Percentiles rank a stretch among this genome's conserved stretches.
Evolutionary conservation across 2,888 invertebrate genomes (phyloP).

Genomic region (Neoaliturus tenellus): DNA sequence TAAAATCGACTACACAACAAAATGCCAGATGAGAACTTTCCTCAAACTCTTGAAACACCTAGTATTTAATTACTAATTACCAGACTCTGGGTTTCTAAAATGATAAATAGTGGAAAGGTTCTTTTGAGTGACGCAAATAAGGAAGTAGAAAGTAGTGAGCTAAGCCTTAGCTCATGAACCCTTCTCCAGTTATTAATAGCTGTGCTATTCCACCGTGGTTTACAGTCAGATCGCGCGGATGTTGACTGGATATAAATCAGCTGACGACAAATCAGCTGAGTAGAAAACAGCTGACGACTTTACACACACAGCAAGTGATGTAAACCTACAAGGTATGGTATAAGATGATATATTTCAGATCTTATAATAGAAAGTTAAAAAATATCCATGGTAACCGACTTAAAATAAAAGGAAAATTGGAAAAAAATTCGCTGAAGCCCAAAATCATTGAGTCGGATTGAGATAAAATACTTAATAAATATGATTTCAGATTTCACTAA

Average conservation of each 20-base stretch:
- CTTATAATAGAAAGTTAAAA: too few species aligned
- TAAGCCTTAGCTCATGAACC: neutral
- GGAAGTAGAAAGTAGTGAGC: conserved; percentile 13
- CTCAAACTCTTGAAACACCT: neutral
- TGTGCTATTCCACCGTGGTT: neutral
- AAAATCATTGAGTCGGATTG: too few species aligned
- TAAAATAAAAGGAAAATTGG: too few species aligned
- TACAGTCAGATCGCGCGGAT: neutral
- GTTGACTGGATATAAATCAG: neutral
- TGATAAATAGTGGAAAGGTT: conserved; percentile 28
- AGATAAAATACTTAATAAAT: too few species aligned
- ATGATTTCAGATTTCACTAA: too few species aligned
- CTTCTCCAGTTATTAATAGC: neutral
- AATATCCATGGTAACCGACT: too few species aligned
- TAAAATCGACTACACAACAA: neutral
- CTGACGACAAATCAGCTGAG: too few species aligned
- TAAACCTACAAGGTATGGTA: too few species aligned
- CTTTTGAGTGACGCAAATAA: conserved; percentile 7
- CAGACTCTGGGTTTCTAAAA: neutral
- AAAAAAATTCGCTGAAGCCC: too few species aligned
- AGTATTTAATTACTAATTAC: neutral
- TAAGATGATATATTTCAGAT: too few species aligned
- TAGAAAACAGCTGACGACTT: too few species aligned
- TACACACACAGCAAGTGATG: too few species aligned
- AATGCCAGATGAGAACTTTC: neutral